phyloP scores from a whole-genome alignment of 2,113 vertebrate genomes.

The Epinephelus lanceolatus region DNA sequence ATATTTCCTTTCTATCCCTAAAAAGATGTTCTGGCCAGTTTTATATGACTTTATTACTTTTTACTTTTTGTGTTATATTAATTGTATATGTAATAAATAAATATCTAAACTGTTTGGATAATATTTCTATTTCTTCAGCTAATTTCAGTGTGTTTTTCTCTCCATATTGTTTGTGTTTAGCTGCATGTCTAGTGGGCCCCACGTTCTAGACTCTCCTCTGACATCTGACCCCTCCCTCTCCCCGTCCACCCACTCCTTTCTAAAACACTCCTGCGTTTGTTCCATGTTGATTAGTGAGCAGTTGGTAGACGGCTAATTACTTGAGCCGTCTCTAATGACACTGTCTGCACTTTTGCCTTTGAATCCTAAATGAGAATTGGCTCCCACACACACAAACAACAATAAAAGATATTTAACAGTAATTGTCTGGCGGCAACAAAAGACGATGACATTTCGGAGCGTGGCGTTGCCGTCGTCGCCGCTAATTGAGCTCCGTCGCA shows the following conservation, averaged over 20 bases:
- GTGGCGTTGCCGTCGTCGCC: background rate
- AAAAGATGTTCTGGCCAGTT: no score
- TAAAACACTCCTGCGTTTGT: background rate
- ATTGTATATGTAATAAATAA: no score
- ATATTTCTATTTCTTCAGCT: background rate
- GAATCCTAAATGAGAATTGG: constrained; percentile 47
- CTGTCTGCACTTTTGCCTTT: constrained; percentile 46
- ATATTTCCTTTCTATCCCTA: no score
- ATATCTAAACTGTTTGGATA: background rate
- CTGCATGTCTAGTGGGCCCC: no score
- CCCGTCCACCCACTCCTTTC: background rate
- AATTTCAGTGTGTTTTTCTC: background rate
- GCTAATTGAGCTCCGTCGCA: constrained; percentile 70
- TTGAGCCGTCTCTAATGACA: constrained; percentile 45
- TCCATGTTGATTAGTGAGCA: constrained; percentile 29
- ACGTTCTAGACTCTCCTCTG: background rate
- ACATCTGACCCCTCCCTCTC: background rate
- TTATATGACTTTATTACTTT: background rate
- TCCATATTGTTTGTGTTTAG: no score
- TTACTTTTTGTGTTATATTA: background rate
- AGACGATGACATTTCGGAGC: constrained; percentile 58
- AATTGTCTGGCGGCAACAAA: constrained; percentile 62
- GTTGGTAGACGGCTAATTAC: constrained; percentile 43
- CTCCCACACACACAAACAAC: constrained; percentile 58
- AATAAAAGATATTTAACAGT: constrained; percentile 64